These are phyloP conservation scores for Orthosia incerta DNA, from an alignment of 2,888 invertebrate species.

Conservation along the genomic window DNA sequence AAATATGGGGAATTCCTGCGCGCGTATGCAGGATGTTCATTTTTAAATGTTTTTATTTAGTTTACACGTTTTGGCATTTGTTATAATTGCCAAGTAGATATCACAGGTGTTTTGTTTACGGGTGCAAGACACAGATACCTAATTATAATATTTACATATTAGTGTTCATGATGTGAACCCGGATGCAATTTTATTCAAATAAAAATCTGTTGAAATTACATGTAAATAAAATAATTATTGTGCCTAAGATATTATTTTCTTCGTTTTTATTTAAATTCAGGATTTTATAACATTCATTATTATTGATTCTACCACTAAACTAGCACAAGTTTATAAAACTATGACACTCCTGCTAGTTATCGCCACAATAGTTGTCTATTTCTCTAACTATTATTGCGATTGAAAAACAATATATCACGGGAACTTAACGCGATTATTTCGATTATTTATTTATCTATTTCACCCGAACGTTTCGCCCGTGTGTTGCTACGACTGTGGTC, in stretches of 20 bases:
- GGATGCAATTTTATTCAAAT: conserved; percentile 8
- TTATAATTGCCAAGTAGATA: conserved; percentile 3
- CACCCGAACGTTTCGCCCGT: too few relatives aligned
- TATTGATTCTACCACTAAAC: neutral
- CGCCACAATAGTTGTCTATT: neutral
- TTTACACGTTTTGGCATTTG: conserved; percentile 29
- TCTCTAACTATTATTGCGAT: neutral
- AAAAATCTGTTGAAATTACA: neutral
- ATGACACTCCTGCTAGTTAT: neutral
- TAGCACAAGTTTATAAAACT: neutral
- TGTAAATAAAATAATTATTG: neutral
- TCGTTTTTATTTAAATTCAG: neutral
- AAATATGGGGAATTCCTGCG: neutral
- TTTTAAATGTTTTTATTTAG: conserved; percentile 1
- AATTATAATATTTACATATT: conserved; percentile 10
- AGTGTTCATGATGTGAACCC: neutral
- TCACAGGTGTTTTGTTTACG: conserved; percentile 27
- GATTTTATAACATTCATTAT: too few relatives aligned
- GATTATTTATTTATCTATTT: too few relatives aligned
- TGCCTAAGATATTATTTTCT: neutral
- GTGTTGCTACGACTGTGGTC: too few relatives aligned
- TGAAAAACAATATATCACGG: too few relatives aligned
- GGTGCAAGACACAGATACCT: neutral
- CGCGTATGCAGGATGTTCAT: neutral
- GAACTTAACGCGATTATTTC: too few relatives aligned